A percentile compares a stretch with the other conserved stretches of the same genome.
Evolutionary conservation across 2,888 invertebrate genomes (phyloP).

Genomic region (Megaustenia siamemsis): DNA sequence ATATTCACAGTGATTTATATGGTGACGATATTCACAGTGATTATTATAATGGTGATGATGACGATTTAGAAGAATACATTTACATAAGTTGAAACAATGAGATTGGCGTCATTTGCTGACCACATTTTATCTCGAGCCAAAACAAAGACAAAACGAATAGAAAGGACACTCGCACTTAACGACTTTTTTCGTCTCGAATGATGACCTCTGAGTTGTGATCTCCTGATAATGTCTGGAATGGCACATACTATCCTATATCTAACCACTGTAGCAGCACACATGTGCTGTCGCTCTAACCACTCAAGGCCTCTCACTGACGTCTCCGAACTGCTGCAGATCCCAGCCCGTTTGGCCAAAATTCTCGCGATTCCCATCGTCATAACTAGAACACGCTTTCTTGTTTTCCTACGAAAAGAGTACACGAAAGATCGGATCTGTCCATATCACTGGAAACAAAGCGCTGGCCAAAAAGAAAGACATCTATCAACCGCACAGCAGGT

Average conservation of each 20-base stretch:
- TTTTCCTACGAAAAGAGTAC: not conserved
- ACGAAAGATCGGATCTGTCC: not conserved
- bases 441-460: not conserved
- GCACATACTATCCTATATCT: not conserved
- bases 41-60: too few relatives aligned
- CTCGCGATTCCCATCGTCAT: not conserved
- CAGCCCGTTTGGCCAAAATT: not conserved
- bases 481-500: slow-evolving; percentile 20
- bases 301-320: not conserved
- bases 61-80: too few relatives aligned
- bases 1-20: too few relatives aligned
- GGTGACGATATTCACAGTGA: too few relatives aligned
- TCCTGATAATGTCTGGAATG: not conserved
- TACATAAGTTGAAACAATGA: too few relatives aligned
- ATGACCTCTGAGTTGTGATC: not conserved
- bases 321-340: not conserved
- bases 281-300: not conserved
- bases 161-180: not conserved
- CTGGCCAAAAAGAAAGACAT: slow-evolving; percentile 17
- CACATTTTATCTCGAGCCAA: too few relatives aligned
- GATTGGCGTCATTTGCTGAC: too few relatives aligned
- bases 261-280: not conserved
- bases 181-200: not conserved
- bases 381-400: not conserved
- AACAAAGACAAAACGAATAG: too few relatives aligned